A percentile compares a stretch with the other conserved stretches of the same genome.
Conservation (phyloP, 2,888 invertebrate species). For the Acanthoscelides obtectus region DNA sequence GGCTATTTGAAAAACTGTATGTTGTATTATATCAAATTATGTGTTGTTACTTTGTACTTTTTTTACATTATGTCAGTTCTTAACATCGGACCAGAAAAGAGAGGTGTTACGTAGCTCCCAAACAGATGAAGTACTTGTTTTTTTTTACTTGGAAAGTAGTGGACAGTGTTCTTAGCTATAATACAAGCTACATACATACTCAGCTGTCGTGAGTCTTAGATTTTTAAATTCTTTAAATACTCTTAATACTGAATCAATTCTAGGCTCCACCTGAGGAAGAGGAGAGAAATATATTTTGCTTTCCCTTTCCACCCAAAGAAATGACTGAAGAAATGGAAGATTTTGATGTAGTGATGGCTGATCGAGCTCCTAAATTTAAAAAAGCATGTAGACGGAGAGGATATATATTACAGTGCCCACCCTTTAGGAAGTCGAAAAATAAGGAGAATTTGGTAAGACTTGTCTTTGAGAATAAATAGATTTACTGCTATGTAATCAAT, state of each 20-base stretch:
- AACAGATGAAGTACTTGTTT: too few species aligned
- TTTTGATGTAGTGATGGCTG: conserved; percentile 20
- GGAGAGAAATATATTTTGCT: conserved; percentile 14
- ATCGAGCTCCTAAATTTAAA: conserved; percentile 16
- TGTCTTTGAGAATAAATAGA: too few species aligned
- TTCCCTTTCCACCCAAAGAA: conserved; percentile 23
- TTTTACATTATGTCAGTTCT: neutral
- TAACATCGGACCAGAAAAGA: neutral
- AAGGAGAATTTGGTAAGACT: conserved; percentile 1
- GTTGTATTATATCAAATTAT: too few species aligned
- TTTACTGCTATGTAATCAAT: too few species aligned
- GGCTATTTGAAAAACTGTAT: too few species aligned
- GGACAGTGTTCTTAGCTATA: too few species aligned
- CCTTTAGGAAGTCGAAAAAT: neutral
- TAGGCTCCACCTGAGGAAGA: neutral
- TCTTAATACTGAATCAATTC: neutral
- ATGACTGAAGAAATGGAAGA: conserved; percentile 14
- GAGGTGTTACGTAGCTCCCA: too few species aligned
- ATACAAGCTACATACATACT: too few species aligned
- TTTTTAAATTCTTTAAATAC: too few species aligned
- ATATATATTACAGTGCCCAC: neutral
- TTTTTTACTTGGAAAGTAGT: too few species aligned
- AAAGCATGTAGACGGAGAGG: conserved; percentile 7
- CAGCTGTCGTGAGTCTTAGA: too few species aligned
- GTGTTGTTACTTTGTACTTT: too few species aligned